Evolutionary conservation across 2,113 vertebrate species (phyloP), one percentile per base, ranked within the genome.

Genomic region (Campylorhamphus procurvoides): DNA sequence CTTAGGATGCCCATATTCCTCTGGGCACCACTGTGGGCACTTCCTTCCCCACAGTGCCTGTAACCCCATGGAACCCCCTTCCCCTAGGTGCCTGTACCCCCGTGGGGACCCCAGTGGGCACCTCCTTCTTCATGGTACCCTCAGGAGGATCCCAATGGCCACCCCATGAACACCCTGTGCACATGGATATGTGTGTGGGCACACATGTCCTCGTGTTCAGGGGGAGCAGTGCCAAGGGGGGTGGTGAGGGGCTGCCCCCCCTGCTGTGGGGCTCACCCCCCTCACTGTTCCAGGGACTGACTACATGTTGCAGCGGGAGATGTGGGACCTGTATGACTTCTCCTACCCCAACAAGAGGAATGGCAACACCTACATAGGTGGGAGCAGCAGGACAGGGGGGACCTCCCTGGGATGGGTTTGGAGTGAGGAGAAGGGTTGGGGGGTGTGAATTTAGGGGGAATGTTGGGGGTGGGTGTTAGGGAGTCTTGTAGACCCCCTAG

Each of bases 281-380:
- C 23, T 7, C 5, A 1, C 31, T 8, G 0, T 31, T n/a, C 13
- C 77, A 98, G 98, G 98, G 16, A 98, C 98, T 0, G 91, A 94
- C 78, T 98, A 98, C 68, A 82, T 98, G 93, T 94, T 98, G 58
- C 97, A 98, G 83, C 68, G 98, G 86, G 97, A 97, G 28, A 94
- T 74, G 52, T 98, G 98, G 98, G 98, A 98, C 42, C 97, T 98
- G 47, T 68, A 95, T 1, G 98, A 98, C 31, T 97, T 95, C 46
- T 97, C 96, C 52, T 98, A 97, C 63, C 96, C 96, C 56, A 96
- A 97, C 37, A 16, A 40, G 56, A 94, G 49, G 84, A 97, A 83
- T 1, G 95, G 97, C 64, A 97, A 98, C 64, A 95, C 75, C 84
- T 98, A 98, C 39, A 96, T 98, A 75, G 98, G 98, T 98, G 95